Percentiles rank a stretch among this genome's conserved stretches.
Evolutionary conservation across 2,888 invertebrate species (phyloP).

Genomic region (Laspeyria flexula): DNA sequence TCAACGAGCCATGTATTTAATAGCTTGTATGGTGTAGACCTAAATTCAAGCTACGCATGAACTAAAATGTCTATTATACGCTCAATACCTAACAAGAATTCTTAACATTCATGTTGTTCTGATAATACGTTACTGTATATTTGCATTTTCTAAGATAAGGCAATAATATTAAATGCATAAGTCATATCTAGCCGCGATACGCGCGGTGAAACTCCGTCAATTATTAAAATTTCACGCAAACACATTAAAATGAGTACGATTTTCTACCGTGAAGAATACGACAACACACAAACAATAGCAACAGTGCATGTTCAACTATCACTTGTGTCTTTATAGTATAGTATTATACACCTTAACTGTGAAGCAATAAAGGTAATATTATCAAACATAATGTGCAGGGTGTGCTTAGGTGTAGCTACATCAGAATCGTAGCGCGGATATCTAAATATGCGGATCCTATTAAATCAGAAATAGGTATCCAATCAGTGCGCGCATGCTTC

Average conservation of each 20-base stretch:
- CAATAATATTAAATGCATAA: conserved; percentile 20
- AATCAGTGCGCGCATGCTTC: conserved; percentile 68
- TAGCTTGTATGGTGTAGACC: background rate
- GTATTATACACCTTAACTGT: conserved; percentile 9
- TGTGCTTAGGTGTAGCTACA: conserved; percentile 10
- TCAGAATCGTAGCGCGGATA: conserved; percentile 52
- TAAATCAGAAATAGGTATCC: conserved; percentile 78
- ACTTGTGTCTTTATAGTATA: conserved; percentile 14
- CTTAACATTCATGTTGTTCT: background rate
- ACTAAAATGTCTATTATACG: background rate
- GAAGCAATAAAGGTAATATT: conserved; percentile 13
- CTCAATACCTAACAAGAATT: background rate
- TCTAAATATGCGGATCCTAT: conserved; percentile 60
- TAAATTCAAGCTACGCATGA: background rate
- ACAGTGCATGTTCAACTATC: conserved; percentile 18
- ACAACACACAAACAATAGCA: conserved; percentile 18
- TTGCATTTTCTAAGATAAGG: conserved; percentile 23
- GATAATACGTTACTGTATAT: background rate
- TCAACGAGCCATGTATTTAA: background rate
- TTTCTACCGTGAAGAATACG: conserved; percentile 34
- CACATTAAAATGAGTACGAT: conserved; percentile 28
- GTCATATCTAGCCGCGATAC: conserved; percentile 13
- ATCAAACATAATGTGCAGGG: too few relatives aligned
- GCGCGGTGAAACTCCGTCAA: conserved; percentile 28
- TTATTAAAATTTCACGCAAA: conserved; percentile 48